phyloP scores from a whole-genome alignment of 2,113 vertebrate genomes.

The Sorex fumeus region DNA sequence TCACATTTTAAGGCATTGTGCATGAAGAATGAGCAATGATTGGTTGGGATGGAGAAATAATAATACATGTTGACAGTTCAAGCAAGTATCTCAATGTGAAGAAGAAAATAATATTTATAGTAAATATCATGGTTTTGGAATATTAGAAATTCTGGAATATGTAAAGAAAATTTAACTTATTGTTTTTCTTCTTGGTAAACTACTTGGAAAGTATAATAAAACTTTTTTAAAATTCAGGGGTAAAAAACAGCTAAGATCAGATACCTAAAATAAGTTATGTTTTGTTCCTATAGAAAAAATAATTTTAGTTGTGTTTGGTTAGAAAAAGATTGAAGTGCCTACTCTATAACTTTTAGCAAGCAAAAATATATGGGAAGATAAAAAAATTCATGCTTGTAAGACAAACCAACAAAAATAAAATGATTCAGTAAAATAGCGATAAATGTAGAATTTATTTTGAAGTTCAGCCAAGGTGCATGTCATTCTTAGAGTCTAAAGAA shows the following conservation, averaged over 20 bases:
- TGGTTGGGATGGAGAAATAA: too few relatives aligned
- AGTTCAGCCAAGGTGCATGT: constrained; percentile 85
- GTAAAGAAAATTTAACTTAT: background rate
- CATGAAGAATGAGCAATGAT: too few relatives aligned
- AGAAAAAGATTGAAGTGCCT: background rate
- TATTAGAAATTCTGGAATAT: constrained; percentile 15
- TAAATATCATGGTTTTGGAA: background rate
- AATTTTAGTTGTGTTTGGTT: constrained; percentile 51
- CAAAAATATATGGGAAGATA: constrained; percentile 68
- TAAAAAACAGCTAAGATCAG: background rate
- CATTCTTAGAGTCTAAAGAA: constrained; percentile 68
- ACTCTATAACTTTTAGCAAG: constrained; percentile 66
- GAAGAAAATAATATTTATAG: background rate
- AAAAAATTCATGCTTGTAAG: constrained; percentile 72
- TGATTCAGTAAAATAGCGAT: constrained; percentile 75
- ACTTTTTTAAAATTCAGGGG: background rate
- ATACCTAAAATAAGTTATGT: constrained; percentile 46
- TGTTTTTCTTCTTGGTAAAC: constrained; percentile 5
- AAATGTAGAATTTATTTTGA: constrained; percentile 72
- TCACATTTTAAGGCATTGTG: background rate
- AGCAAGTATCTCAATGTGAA: background rate
- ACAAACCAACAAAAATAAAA: constrained; percentile 82
- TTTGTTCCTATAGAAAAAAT: constrained; percentile 46
- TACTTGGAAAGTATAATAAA: background rate
- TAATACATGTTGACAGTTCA: too few relatives aligned